Evolutionary conservation across 2,113 vertebrate species (phyloP).

Genomic region (Aphelocoma coerulescens): DNA sequence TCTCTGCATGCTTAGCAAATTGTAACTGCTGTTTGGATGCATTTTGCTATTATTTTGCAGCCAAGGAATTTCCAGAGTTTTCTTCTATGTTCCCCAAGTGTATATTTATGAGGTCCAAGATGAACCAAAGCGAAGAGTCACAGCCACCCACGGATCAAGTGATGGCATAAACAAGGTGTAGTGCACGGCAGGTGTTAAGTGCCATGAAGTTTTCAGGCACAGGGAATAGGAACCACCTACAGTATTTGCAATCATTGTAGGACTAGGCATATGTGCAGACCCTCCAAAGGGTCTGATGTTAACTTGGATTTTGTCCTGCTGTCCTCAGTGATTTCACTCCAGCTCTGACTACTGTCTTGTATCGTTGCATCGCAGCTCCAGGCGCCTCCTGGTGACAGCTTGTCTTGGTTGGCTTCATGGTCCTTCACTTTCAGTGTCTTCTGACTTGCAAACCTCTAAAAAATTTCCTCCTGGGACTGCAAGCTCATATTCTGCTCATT

Average conservation of each 20-base stretch:
- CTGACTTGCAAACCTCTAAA: neutral
- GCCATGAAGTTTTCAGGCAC: neutral
- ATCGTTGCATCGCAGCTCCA: rapidly evolving
- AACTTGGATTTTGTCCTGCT: neutral
- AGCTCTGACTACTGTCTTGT: neutral
- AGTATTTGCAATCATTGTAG: neutral
- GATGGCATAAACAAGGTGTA: neutral
- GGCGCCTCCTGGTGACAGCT: neutral
- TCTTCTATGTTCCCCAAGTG: neutral
- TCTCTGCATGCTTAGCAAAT: constrained; percentile 50
- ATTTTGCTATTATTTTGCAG: constrained; percentile 77
- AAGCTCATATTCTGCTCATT: neutral
- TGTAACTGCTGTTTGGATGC: constrained; percentile 78
- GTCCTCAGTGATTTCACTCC: neutral
- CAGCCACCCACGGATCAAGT: neutral
- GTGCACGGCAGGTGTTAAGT: neutral
- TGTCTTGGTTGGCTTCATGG: neutral
- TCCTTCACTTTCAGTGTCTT: neutral
- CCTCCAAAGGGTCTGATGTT: neutral
- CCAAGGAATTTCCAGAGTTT: constrained; percentile 69
- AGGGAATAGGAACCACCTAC: neutral
- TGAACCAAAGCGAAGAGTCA: constrained; percentile 14
- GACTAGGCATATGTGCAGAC: neutral
- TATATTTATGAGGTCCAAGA: neutral
- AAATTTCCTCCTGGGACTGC: neutral